Evolutionary conservation across 2,113 vertebrate species (phyloP), one percentile per base, ranked within the genome.

Genomic region (Condylura cristata): DNA sequence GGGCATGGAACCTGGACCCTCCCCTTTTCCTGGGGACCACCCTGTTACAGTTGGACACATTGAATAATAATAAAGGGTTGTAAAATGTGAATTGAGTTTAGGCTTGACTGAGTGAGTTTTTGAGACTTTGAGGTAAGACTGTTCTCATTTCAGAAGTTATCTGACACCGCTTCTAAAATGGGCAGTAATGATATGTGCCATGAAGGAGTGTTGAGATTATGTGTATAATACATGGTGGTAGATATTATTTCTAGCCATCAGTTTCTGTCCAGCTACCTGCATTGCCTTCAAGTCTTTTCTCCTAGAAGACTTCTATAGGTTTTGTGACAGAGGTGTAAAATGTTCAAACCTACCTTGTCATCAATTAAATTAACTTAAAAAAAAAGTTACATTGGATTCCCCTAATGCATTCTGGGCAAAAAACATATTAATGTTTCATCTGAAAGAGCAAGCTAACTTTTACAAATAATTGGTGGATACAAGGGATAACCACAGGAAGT

Each of bases 331-430:
- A 97, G 97, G 78, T 79, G 14, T 96, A 89, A 89, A 89, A 93
- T 3, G 0, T 85, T 97, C 75, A 61, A 79, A 91, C 79, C 60
- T 95, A 97, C 81, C 90, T 97, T 98, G 97, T 97, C 86, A 96
- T 96, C 6, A 0, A 93, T 72, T 90, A 94, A 12, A 61, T 88
- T 81, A 41, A 68, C 86, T 56, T 94, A 63, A 94, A 95, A 97
- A 97, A 94, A 71, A 93, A 78, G 20, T 84, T 18, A 30, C 63
- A 44, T 87, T 95, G 79, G 76, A 97, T 97, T 97, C 68, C 37
- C 70, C 48, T 82, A 97, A 71, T 80, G 26, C 14, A 95, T 95
- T 96, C 92, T 92, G 7, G 92, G 90, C 94, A 81, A 61, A 94
- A 86, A 95, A 66, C 86, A 78, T 86, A 60, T 81, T 85, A 39